These are phyloP conservation scores for Sus cebifrons DNA, from an alignment of 2,797 vertebrate genomes.

Conservation along the genomic window DNA sequence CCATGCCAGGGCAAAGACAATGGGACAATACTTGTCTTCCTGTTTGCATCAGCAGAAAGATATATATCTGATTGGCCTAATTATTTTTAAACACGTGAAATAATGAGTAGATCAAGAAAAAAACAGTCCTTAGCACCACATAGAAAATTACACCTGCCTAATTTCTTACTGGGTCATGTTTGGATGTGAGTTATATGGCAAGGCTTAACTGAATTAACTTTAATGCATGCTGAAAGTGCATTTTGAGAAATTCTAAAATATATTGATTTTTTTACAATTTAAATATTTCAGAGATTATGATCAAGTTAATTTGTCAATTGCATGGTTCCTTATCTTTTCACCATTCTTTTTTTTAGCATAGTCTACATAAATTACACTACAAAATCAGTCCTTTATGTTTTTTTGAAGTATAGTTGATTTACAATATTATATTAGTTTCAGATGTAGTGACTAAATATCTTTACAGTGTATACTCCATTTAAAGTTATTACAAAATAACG, in stretches of 20 bases:
- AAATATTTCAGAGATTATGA: neutral
- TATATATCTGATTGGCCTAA: constrained; percentile 16
- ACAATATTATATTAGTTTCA: no score
- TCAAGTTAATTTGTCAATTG: neutral
- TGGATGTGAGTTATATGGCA: neutral
- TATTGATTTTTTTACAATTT: neutral
- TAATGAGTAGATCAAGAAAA: constrained; percentile 48
- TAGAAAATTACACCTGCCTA: neutral
- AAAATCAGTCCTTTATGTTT: neutral
- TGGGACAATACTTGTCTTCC: neutral
- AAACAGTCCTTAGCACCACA: neutral
- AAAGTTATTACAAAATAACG: no score
- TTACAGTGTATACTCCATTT: no score
- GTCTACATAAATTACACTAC: neutral
- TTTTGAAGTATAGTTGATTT: no score
- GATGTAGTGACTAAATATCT: no score
- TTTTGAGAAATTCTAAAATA: constrained; percentile 1
- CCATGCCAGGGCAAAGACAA: neutral
- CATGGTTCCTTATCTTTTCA: neutral
- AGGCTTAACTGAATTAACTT: neutral
- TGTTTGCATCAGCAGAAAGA: constrained; percentile 22
- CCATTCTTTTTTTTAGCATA: neutral
- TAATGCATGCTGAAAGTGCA: neutral
- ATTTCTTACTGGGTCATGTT: constrained; percentile 15
- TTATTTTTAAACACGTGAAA: constrained; percentile 9